phyloP scores from a whole-genome alignment of 2,797 vertebrate genomes.

The Lacerta agilis region DNA sequence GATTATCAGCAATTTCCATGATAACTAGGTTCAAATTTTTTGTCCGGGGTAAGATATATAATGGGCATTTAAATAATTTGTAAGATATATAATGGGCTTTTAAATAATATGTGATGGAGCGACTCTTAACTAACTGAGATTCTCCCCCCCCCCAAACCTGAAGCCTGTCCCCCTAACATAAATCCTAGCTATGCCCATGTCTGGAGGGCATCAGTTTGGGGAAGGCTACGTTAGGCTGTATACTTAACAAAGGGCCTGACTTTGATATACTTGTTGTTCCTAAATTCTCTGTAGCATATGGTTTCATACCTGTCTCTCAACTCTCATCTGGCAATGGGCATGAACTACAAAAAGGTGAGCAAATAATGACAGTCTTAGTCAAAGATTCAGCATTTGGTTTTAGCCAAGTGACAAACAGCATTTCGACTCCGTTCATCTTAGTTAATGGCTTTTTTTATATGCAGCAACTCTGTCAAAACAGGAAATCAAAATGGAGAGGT shows the following conservation, averaged over 20 bases:
- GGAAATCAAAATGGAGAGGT: slow-evolving; percentile 15
- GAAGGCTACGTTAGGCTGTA: slow-evolving; percentile 41
- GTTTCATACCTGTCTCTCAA: slow-evolving; percentile 47
- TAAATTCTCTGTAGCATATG: slow-evolving; percentile 64
- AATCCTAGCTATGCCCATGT: too few species aligned
- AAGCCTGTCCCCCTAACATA: too few species aligned
- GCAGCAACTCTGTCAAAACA: slow-evolving; percentile 6
- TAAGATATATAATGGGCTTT: too few species aligned
- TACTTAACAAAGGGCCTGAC: slow-evolving; percentile 59
- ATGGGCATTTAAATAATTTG: too few species aligned
- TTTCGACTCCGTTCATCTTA: slow-evolving; percentile 44
- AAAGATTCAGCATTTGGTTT: slow-evolving; percentile 62
- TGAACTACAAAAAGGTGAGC: slow-evolving; percentile 36
- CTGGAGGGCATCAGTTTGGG: too few species aligned
- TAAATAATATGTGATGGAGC: too few species aligned
- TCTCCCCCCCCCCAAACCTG: too few species aligned
- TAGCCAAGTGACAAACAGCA: slow-evolving; percentile 43
- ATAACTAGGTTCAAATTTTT: too few species aligned
- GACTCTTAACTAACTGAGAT: too few species aligned
- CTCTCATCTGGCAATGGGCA: slow-evolving; percentile 54
- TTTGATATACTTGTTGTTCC: slow-evolving; percentile 43
- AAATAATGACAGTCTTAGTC: slow-evolving; percentile 58
- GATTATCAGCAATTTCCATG: too few species aligned
- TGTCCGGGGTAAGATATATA: too few species aligned
- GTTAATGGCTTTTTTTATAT: slow-evolving; percentile 27